phyloP scores from a whole-genome alignment of 2,888 invertebrate species.

The Mythimna impura region DNA sequence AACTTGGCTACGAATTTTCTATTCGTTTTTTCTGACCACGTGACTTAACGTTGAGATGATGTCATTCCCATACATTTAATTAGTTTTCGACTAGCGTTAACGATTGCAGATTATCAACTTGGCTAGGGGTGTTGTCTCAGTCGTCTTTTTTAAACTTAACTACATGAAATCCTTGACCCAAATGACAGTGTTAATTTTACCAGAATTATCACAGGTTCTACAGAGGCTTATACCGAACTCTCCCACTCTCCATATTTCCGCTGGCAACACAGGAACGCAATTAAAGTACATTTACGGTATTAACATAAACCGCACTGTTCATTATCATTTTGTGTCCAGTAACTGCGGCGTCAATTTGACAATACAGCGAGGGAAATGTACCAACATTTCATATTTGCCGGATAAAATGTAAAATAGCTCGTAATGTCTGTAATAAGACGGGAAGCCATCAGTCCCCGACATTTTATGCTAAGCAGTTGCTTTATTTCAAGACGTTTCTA shows the following conservation, averaged over 20 bases:
- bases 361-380: slow-evolving; percentile 40
- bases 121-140: too few species aligned
- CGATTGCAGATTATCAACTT: too few species aligned
- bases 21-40: too few species aligned
- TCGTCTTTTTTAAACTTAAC: too few species aligned
- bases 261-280: slow-evolving; percentile 53
- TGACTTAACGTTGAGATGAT: too few species aligned
- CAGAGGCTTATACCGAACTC: slow-evolving; percentile 11
- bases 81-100: too few species aligned
- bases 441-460: slow-evolving; percentile 35
- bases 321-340: slow-evolving; percentile 59
- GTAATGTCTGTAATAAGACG: slow-evolving; percentile 47
- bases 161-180: background rate
- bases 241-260: slow-evolving; percentile 23
- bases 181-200: background rate
- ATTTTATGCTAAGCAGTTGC: slow-evolving; percentile 49
- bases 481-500: slow-evolving; percentile 37
- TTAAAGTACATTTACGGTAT: slow-evolving; percentile 61
- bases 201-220: slow-evolving; percentile 1
- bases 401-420: slow-evolving; percentile 58
- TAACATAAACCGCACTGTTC: slow-evolving; percentile 62
- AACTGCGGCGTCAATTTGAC: slow-evolving; percentile 61
- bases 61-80: too few species aligned
- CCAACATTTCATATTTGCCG: slow-evolving; percentile 45
- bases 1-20: too few species aligned